A percentile compares a stretch with the other conserved stretches of the same genome.
These are phyloP conservation scores for Trissonchulus sp. DNA, from an alignment of 2,888 invertebrate genomes.

Conservation along the genomic window DNA sequence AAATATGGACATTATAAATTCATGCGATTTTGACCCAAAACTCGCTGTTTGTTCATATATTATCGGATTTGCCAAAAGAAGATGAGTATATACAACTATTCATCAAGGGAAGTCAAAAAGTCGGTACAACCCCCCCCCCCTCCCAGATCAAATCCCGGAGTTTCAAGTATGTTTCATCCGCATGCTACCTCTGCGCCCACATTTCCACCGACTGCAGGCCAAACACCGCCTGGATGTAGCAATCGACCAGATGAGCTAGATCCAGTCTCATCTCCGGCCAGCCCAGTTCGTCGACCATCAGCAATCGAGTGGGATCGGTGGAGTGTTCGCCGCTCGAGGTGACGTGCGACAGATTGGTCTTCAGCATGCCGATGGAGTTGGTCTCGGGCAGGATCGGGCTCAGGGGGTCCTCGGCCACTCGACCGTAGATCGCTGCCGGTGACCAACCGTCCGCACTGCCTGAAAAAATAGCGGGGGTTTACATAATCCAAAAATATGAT, in stretches of 20 bases:
- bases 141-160: too few relatives aligned
- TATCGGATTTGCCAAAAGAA: too few relatives aligned
- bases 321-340: slow-evolving; percentile 32
- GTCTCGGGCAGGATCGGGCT: neutral
- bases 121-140: too few relatives aligned
- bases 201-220: slow-evolving; percentile 11
- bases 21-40: too few relatives aligned
- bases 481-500: too few relatives aligned
- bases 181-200: neutral
- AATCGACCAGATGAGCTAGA: slow-evolving; percentile 23
- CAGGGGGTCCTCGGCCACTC: slow-evolving; percentile 14
- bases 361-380: slow-evolving; percentile 19
- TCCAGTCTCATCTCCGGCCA: slow-evolving; percentile 25
- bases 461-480: too few relatives aligned
- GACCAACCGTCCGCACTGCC: slow-evolving; percentile 3
- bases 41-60: too few relatives aligned
- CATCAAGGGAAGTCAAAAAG: too few relatives aligned
- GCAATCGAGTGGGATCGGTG: slow-evolving; percentile 42
- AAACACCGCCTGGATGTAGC: slow-evolving; percentile 21
- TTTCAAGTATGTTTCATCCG: too few relatives aligned
- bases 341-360: slow-evolving; percentile 19
- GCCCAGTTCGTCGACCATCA: slow-evolving; percentile 44
- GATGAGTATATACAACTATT: too few relatives aligned
- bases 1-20: too few relatives aligned
- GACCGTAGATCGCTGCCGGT: slow-evolving; percentile 18